Evolutionary conservation across 2,888 invertebrate species (phyloP).

Genomic region (Mesorhabditis sp.): DNA sequence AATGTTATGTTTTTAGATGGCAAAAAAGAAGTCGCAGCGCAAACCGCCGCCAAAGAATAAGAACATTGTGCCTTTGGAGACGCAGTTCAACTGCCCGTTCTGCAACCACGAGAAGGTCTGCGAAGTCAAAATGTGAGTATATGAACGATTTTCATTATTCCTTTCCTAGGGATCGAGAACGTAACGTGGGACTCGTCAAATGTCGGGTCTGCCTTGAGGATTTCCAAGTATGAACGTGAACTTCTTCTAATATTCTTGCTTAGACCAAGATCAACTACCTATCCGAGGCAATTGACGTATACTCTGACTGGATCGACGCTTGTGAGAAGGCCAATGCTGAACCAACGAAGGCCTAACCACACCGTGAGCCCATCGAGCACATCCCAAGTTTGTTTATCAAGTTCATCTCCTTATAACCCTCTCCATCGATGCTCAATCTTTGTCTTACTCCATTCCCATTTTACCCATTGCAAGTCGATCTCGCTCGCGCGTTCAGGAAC

Average conservation of each 20-base stretch:
- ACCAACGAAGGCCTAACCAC: no score
- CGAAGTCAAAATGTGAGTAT: conserved; percentile 89
- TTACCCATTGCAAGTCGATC: no score
- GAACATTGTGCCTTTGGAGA: conserved; percentile 85
- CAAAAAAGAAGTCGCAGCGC: conserved; percentile 89
- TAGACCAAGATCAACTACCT: conserved; percentile 89
- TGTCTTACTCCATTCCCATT: no score
- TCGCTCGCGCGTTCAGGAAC: no score
- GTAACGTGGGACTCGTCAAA: conserved; percentile 87
- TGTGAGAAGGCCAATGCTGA: conserved; percentile 83
- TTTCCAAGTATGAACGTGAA: conserved; percentile 18
- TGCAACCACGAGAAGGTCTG: conserved; percentile 99
- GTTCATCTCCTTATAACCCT: neutral
- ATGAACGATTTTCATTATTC: neutral
- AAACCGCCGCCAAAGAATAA: conserved; percentile 90
- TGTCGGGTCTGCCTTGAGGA: conserved; percentile 91
- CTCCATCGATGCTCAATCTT: neutral
- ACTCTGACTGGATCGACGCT: conserved; percentile 99
- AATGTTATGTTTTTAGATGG: conserved; percentile 68
- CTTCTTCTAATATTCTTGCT: neutral
- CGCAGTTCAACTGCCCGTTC: conserved; percentile 96
- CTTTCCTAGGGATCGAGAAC: conserved; percentile 78
- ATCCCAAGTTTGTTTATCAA: neutral
- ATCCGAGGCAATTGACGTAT: conserved; percentile 95
- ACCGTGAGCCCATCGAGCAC: no score